These are phyloP conservation scores for Amblyteles armatorius DNA, from an alignment of 2,888 invertebrate species.

Conservation along the genomic window DNA sequence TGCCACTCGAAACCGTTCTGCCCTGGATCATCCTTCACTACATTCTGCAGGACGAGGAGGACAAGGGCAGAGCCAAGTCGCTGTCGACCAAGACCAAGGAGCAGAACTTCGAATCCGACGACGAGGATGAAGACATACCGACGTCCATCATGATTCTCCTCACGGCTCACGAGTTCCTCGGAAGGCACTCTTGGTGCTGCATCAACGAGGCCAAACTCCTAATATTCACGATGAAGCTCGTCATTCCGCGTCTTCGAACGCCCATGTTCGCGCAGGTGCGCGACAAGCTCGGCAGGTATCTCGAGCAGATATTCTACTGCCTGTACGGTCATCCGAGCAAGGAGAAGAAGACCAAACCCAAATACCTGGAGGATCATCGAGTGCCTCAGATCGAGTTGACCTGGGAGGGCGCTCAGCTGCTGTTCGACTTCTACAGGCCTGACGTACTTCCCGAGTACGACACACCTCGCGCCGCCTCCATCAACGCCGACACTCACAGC, in stretches of 20 bases:
- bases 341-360: conserved; percentile 86
- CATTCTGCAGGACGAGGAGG: conserved; percentile 90
- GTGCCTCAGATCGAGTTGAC: conserved; percentile 89
- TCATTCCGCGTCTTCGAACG: conserved; percentile 89
- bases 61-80: conserved; percentile 87
- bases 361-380: conserved; percentile 91
- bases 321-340: conserved; percentile 93
- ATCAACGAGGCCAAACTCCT: conserved; percentile 92
- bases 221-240: conserved; percentile 91
- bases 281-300: conserved; percentile 90
- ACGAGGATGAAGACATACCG: conserved; percentile 88
- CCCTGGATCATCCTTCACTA: conserved; percentile 95
- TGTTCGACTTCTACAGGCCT: conserved; percentile 94
- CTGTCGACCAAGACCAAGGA: conserved; percentile 73
- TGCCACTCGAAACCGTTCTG: conserved; percentile 89
- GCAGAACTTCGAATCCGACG: conserved; percentile 74
- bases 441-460: conserved; percentile 93
- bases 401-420: conserved; percentile 90
- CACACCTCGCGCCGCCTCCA: conserved; percentile 90
- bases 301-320: conserved; percentile 95
- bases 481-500: conserved; percentile 93
- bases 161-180: conserved; percentile 94
- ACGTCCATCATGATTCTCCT: conserved; percentile 92
- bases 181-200: conserved; percentile 92
- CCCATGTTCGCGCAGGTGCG: conserved; percentile 88